These are phyloP conservation scores for Butorides virescens DNA, from an alignment of 2,113 vertebrate genomes.

Conservation along the genomic window DNA sequence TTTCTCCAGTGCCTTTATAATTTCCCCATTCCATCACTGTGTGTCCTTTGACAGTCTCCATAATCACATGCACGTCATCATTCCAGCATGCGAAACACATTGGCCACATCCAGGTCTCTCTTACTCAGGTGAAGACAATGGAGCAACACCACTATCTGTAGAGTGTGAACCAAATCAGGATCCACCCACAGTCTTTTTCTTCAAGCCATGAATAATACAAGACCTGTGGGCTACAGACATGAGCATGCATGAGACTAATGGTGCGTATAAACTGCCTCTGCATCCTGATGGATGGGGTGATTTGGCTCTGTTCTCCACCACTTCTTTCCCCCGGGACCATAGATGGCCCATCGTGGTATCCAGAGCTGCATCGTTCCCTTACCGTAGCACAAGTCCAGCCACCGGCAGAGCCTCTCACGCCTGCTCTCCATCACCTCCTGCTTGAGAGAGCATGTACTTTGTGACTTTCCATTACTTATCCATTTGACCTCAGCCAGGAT, in stretches of 20 bases:
- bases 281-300: background rate
- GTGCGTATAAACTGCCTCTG: background rate
- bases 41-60: background rate
- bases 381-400: background rate
- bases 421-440: background rate
- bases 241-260: fast-evolving
- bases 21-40: background rate
- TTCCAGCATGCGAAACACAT: background rate
- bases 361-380: background rate
- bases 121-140: background rate
- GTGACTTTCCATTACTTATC: background rate
- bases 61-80: fast-evolving
- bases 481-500: background rate
- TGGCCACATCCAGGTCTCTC: background rate
- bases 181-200: background rate
- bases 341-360: fast-evolving
- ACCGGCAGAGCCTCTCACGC: background rate
- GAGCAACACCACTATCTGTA: background rate
- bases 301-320: background rate
- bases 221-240: background rate
- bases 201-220: background rate
- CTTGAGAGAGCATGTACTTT: fast-evolving
- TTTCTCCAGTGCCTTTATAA: background rate
- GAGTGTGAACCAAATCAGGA: background rate
- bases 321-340: background rate